phyloP scores from a whole-genome alignment of 2,888 invertebrate species.

The Apeira syringaria region DNA sequence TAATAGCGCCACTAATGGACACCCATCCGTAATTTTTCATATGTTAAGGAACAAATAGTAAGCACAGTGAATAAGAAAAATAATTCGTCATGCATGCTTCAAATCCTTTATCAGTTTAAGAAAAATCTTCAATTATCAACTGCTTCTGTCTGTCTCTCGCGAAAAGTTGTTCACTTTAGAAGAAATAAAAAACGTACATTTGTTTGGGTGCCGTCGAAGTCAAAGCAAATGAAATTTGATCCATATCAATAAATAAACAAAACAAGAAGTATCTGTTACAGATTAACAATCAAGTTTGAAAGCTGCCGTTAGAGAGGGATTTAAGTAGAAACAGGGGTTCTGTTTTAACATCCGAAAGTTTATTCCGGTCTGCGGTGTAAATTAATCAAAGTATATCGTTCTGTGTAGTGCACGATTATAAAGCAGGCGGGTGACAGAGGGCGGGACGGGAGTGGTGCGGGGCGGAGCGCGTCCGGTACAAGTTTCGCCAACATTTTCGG shows the following conservation, averaged over 20 bases:
- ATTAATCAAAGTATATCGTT: conserved; percentile 75
- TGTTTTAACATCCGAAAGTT: conserved; percentile 71
- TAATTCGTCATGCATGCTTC: no score
- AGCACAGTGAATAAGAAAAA: no score
- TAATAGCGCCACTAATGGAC: no score
- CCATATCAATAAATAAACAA: conserved; percentile 41
- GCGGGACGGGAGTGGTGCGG: conserved; percentile 13
- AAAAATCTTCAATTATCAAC: no score
- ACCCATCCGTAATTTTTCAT: no score
- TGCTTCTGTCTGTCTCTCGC: no score
- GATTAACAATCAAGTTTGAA: conserved; percentile 68
- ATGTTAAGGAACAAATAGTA: no score
- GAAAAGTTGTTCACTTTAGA: no score
- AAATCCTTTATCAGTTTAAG: no score
- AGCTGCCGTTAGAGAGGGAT: conserved; percentile 56
- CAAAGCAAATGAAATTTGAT: conserved; percentile 44
- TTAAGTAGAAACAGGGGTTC: conserved; percentile 66
- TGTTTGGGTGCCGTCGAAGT: conserved; percentile 48
- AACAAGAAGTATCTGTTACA: conserved; percentile 58
- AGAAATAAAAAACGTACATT: conserved; percentile 52
- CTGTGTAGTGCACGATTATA: conserved; percentile 67
- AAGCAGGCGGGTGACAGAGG: conserved; percentile 50
- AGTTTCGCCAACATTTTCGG: conserved; percentile 68
- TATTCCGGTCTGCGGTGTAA: conserved; percentile 68
- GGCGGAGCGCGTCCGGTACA: conserved; percentile 51